A percentile compares a stretch with the other conserved stretches of the same genome.
Conservation (phyloP, 2,113 vertebrate species). For the Labeo rohita region DNA sequence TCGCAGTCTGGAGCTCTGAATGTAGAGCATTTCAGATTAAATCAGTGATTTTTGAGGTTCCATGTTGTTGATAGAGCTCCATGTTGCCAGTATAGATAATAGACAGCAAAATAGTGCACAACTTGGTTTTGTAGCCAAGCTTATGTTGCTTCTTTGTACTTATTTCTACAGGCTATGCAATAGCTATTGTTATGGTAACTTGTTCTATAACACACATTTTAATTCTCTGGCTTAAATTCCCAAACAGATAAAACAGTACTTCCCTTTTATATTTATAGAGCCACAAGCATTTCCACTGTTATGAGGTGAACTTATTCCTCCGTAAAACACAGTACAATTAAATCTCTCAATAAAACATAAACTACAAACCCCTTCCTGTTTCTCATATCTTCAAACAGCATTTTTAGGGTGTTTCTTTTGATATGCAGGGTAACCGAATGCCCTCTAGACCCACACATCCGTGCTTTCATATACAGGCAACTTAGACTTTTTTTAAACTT, state of each 20-base stretch:
- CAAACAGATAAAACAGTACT: not conserved
- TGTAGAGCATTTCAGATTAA: too few relatives aligned
- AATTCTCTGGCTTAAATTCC: constrained; percentile 4
- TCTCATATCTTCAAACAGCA: not conserved
- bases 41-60: not conserved
- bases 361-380: not conserved
- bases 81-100: not conserved
- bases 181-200: not conserved
- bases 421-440: constrained; percentile 3
- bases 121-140: not conserved
- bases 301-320: constrained; percentile 33
- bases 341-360: constrained; percentile 19
- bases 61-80: not conserved
- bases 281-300: constrained; percentile 23
- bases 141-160: not conserved
- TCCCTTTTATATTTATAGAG: constrained; percentile 17
- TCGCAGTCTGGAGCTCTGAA: too few relatives aligned
- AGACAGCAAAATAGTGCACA: not conserved
- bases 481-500: not conserved
- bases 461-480: not conserved
- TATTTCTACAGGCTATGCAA: not conserved
- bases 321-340: constrained; percentile 35
- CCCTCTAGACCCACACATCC: not conserved
- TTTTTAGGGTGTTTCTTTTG: not conserved
- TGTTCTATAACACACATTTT: constrained; percentile 22